Conservation (phyloP, 2,888 invertebrate genomes). For the Marasmarcha lunaedactyla region DNA sequence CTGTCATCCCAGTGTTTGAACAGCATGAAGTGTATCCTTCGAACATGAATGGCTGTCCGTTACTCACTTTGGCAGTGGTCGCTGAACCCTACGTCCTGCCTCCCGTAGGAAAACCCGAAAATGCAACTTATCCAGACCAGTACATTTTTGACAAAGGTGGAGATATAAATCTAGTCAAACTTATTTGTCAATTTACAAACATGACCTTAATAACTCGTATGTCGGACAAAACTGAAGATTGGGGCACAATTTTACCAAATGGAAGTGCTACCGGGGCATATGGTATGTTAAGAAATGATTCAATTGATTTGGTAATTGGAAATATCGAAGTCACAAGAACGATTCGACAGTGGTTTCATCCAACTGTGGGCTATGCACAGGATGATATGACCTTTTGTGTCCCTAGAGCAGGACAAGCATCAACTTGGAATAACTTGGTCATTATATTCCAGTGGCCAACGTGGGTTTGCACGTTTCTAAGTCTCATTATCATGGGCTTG, state of each 20-base stretch:
- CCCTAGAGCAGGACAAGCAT: constrained; percentile 45
- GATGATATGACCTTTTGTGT: constrained; percentile 65
- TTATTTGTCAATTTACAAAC: constrained; percentile 55
- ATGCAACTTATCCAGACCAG: constrained; percentile 33
- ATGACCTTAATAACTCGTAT: constrained; percentile 48
- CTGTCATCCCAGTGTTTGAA: constrained; percentile 29
- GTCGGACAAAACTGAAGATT: constrained; percentile 45
- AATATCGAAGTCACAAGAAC: constrained; percentile 57
- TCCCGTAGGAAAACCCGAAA: constrained; percentile 31
- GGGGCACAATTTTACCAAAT: constrained; percentile 42
- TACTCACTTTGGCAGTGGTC: constrained; percentile 48
- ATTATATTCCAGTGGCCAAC: constrained; percentile 61
- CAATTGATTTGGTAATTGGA: constrained; percentile 49
- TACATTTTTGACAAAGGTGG: constrained; percentile 48
- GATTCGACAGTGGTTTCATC: constrained; percentile 53
- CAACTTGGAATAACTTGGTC: constrained; percentile 57
- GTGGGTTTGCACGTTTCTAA: constrained; percentile 47
- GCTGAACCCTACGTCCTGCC: constrained; percentile 63
- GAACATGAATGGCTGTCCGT: constrained; percentile 52
- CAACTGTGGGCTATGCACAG: constrained; percentile 57
- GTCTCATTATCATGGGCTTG: constrained; percentile 41
- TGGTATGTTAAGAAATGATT: constrained; percentile 34
- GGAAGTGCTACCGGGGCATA: constrained; percentile 52
- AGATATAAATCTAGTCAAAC: constrained; percentile 57
- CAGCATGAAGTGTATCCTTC: constrained; percentile 46